These are phyloP conservation scores for Piprites chloris DNA, from an alignment of 2,113 vertebrate species.

Conservation along the genomic window DNA sequence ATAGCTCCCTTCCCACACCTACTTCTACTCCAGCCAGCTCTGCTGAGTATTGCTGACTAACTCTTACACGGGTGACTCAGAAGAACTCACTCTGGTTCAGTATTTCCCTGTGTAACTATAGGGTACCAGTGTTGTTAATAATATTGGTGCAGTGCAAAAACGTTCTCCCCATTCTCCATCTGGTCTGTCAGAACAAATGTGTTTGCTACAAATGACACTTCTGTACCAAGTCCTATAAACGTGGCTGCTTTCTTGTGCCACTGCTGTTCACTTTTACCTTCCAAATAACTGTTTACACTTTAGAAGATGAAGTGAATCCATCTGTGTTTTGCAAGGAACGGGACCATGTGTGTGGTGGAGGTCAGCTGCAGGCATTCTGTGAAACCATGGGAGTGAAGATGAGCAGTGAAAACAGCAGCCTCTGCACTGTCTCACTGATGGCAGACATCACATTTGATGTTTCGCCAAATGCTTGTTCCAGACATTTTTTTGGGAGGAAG, in stretches of 20 bases:
- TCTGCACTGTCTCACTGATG: not conserved
- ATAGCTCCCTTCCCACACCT: not conserved
- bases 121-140: not conserved
- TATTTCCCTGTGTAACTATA: not conserved
- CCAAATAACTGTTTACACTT: not conserved
- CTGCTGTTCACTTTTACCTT: slow-evolving; percentile 19
- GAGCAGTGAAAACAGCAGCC: slow-evolving; percentile 9
- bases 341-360: not conserved
- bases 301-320: not conserved
- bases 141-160: not conserved
- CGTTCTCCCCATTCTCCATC: not conserved
- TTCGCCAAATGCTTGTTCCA: not conserved
- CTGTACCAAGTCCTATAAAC: not conserved
- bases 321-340: not conserved
- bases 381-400: not conserved
- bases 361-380: not conserved
- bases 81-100: not conserved
- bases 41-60: slow-evolving; percentile 14
- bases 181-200: not conserved
- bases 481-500: not conserved
- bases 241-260: not conserved
- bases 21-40: not conserved
- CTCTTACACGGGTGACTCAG: not conserved
- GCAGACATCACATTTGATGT: not conserved
- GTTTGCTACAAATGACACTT: not conserved